Evolutionary conservation across 2,113 vertebrate genomes (phyloP), one percentile per base, ranked within the genome.

Genomic region (Proterorhinus semilunaris): DNA sequence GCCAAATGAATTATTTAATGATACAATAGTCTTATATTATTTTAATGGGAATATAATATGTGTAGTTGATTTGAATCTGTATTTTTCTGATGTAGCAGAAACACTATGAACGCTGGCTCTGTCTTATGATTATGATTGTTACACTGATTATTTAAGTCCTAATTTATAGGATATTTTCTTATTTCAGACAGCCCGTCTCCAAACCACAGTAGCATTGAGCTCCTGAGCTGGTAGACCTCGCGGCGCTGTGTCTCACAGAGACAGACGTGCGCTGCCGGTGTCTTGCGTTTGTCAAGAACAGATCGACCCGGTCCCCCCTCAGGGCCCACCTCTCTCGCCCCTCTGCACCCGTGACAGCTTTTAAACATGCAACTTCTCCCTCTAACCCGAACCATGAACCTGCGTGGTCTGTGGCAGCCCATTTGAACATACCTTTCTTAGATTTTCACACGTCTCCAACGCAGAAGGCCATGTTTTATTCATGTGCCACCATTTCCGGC

Each of bases 401-500:
- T 61, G 27, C 27, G 58, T 61, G 58, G 72, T 65, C 27, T 64
- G 10, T 9, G 57, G 65, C 43, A 61, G 58, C 13, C 10, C 7
- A 71, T 68, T 71, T 54, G 21, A 69, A 45, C 0, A 43, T 10
- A 1, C 16, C 13, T 49, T 62, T 79, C 70, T 72, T 36, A 45
- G 27, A 13, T 64, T 74, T 58, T 3, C 46, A 69, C 70, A 68
- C 21, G 48, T 42, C 5, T 1, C n/a, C 12, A 47, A 66, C 69
- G 65, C 49, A 13, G 44, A 66, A 44, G 63, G 62, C 62, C 15
- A 71, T 80, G 67, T 76, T 86, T 86, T 82, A 80, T 88, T 85
- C 68, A 82, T 76, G 49, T 15, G 17, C 64, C 43, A 46, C 48
- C 54, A 15, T 42, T 50, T 71, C 61, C 61, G 57, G 58, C 27